A percentile compares a stretch with the other conserved stretches of the same genome.
Evolutionary conservation across 2,797 vertebrate genomes (phyloP).

Genomic region (Urocyon cinereoargenteus): DNA sequence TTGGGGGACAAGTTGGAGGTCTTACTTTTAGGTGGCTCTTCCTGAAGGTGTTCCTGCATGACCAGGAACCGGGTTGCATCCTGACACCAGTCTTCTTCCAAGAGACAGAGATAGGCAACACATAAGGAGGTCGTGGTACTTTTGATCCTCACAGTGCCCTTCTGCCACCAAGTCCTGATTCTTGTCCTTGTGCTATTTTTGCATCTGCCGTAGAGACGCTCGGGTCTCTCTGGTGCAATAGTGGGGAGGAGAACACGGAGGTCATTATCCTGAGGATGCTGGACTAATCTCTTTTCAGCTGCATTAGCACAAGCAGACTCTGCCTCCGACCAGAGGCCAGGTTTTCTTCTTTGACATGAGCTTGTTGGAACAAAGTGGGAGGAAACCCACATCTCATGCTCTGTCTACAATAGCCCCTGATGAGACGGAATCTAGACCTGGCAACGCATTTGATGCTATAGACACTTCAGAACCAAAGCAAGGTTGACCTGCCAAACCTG

Average conservation of each 20-base stretch:
- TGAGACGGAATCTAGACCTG: background rate
- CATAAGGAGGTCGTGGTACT: background rate
- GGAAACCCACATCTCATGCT: background rate
- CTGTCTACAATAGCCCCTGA: background rate
- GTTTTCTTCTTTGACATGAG: conserved; percentile 46
- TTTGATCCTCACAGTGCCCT: background rate
- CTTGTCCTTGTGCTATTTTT: background rate
- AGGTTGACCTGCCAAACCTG: background rate
- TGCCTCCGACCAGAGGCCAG: background rate
- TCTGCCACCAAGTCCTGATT: background rate
- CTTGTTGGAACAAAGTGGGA: conserved; percentile 38
- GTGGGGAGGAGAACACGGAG: background rate
- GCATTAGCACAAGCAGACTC: background rate
- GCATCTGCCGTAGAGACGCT: background rate
- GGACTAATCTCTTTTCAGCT: background rate
- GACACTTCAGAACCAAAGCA: conserved; percentile 40
- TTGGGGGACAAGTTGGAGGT: background rate
- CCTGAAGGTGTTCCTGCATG: background rate
- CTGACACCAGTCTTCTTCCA: background rate
- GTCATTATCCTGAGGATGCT: background rate
- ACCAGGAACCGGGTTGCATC: background rate
- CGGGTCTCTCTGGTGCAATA: background rate
- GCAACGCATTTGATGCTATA: background rate
- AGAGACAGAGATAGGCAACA: background rate
- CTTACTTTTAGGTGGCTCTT: background rate